These are phyloP conservation scores for Zoroaster sp. DNA, from an alignment of 53 echinoderm and acorn worm genomes.

Conservation along the genomic window DNA sequence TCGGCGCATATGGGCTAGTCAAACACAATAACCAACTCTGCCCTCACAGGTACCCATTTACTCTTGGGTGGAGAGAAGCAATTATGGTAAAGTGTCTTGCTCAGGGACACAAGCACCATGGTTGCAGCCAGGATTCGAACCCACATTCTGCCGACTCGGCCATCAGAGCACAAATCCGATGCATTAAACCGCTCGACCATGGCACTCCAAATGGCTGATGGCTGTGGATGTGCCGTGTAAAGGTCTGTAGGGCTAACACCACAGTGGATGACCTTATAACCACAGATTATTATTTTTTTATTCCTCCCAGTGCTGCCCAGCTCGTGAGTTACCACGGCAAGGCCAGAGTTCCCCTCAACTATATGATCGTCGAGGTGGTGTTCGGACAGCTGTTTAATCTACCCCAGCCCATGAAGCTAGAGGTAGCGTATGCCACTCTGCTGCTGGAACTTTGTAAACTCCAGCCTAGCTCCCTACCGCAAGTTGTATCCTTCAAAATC, in stretches of 20 bases:
- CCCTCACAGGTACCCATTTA: no score
- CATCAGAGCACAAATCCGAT: no score
- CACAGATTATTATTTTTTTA: not conserved
- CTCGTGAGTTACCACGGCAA: conserved; percentile 94
- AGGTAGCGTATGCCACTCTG: conserved; percentile 82
- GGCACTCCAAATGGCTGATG: no score
- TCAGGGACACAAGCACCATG: no score
- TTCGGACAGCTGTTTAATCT: conserved; percentile 86
- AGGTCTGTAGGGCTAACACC: not conserved
- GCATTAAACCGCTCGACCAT: no score
- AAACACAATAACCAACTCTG: no score
- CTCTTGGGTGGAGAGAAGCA: no score
- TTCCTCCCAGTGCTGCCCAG: conserved; percentile 82
- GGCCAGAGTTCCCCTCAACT: conserved; percentile 87
- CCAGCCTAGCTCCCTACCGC: conserved; percentile 92
- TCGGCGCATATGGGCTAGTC: no score
- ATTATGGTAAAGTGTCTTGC: no score
- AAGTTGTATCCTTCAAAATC: conserved; percentile 93
- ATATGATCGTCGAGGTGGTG: conserved; percentile 92
- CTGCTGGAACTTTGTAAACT: conserved; percentile 96
- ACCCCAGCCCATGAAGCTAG: conserved; percentile 68
- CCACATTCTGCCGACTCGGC: no score
- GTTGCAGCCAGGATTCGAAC: no score
- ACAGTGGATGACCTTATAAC: not conserved
- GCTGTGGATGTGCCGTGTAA: no score